Percentiles rank a stretch among this genome's conserved stretches.
These are phyloP conservation scores for Malthinus flaveolus DNA, from an alignment of 2,888 invertebrate species.

Conservation along the genomic window DNA sequence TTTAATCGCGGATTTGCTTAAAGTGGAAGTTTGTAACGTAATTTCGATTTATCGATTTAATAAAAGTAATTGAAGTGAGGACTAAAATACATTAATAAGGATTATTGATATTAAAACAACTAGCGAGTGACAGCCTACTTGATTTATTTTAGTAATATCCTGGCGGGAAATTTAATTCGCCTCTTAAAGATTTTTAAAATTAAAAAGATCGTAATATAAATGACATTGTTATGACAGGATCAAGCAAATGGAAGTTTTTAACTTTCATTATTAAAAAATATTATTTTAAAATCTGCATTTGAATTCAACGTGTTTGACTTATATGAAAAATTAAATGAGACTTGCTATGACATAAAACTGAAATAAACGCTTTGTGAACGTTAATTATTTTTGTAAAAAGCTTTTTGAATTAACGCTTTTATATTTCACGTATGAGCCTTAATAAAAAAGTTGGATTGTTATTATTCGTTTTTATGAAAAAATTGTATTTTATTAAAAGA, in stretches of 20 bases:
- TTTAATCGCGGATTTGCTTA: too few species aligned
- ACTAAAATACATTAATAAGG: conserved; percentile 28
- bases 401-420: conserved; percentile 29
- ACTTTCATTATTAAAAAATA: conserved; percentile 51
- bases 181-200: conserved; percentile 51
- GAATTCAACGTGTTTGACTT: conserved; percentile 40
- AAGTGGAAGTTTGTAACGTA: too few species aligned
- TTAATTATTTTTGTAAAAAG: conserved; percentile 32
- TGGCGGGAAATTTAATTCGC: conserved; percentile 50
- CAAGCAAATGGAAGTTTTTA: conserved; percentile 43
- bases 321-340: conserved; percentile 36
- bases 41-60: too few species aligned
- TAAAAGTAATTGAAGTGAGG: conserved; percentile 16
- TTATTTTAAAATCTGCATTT: conserved; percentile 49
- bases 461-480: too few species aligned
- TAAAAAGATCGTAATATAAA: conserved; percentile 52
- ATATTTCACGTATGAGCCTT: conserved; percentile 16
- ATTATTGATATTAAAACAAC: conserved; percentile 51
- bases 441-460: background rate
- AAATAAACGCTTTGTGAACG: conserved; percentile 32
- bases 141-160: conserved; percentile 52
- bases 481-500: too few species aligned
- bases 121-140: conserved; percentile 46
- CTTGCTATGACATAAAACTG: conserved; percentile 32
- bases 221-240: conserved; percentile 51